Base-by-base conservation (phyloP, 2,797 vertebrate species). In the Decapterus maruadsi region DNA sequence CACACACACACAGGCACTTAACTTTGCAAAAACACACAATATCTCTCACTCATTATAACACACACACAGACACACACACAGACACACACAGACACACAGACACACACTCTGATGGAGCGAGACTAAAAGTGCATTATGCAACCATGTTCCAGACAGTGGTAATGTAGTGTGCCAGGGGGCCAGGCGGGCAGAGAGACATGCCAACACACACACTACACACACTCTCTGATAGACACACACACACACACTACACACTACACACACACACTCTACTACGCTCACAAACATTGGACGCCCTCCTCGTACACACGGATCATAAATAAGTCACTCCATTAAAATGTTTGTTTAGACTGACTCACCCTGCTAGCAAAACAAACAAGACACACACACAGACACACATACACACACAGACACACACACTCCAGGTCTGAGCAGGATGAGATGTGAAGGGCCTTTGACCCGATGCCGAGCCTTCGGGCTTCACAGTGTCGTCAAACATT, bases 301-400 rank as follows among this genome's bases (percentile, higher is more conserved):
- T 26, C 26, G 16, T 70, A 84, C 83, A 85, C 85, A 75, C 65
- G 12, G 75, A 87, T 92, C 87, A 92, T 92, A 87, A 93, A 93
- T 92, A 92, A 91, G 81, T 89, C 84, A 90, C 82, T 89, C 83
- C 75, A 86, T 88, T 90, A 85, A 90, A 91, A 92, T 93, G 92
- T 91, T 93, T 92, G 87, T 93, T 93, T 92, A 72, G 80, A 89
- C 75, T 82, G 89, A 91, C 80, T 91, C 89, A 89, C 77, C 66
- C 79, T 87, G 74, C 81, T 68, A 78, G 81, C 80, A 90, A 88
- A 91, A 91, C 90, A 91, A 90, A 90, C 87, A 85, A 54, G 51
- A 42, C 59, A 61, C 60, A 46, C 20, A 58, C 19, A 29, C 59
- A 57, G 56, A 46, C 20, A 42, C 59, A 61, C 56, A 40, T 17